Evolutionary conservation across 2,888 invertebrate genomes (phyloP), one percentile per base, ranked within the genome.

Genomic region (Alentia gelatinosa): DNA sequence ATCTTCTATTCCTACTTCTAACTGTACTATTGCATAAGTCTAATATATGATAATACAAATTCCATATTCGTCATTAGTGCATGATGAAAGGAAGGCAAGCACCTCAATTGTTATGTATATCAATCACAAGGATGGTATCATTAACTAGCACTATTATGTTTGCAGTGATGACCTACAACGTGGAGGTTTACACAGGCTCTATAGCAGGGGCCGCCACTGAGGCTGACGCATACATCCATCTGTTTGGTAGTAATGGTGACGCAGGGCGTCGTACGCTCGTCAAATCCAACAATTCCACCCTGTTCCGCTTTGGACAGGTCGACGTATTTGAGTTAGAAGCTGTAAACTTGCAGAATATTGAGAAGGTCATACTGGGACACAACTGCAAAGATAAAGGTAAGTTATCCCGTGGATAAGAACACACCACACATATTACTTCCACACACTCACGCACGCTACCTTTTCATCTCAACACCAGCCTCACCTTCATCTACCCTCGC

Each of bases 281-380:
- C 91, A 79, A 37, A 68, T 79, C 84, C 86, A 33, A 90, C 86
- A 7, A 50, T 33, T 1, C 56, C n/a, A 37, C 15, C 23, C 30
- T 91, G 88, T 94, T 93, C 83, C 92, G 92, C 68, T 74, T 35
- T 30, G 93, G 93, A n/a, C 94, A 95, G 94, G 92, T 93, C 30
- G 95, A 95, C 91, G 92, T 92, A 89, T 96, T 95, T 94, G 94
- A 94, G 88, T 33, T 96, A n/a, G 95, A 95, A 92, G 95, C 95
- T 26, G 94, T 95, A 15, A 91, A 93, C 90, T 91, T 96, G 56
- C 94, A 94, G 89, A 93, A 93, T 33, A 68, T 96, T n/a, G 92
- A 56, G 35, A 93, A 94, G 91, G 93, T 96, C 74, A 93, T 93
- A 79, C 93, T 96, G 75, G 94, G 94, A n/a, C 95, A 95, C 92